These are phyloP conservation scores for Platysteira castanea DNA, from an alignment of 2,113 vertebrate genomes.

Conservation along the genomic window DNA sequence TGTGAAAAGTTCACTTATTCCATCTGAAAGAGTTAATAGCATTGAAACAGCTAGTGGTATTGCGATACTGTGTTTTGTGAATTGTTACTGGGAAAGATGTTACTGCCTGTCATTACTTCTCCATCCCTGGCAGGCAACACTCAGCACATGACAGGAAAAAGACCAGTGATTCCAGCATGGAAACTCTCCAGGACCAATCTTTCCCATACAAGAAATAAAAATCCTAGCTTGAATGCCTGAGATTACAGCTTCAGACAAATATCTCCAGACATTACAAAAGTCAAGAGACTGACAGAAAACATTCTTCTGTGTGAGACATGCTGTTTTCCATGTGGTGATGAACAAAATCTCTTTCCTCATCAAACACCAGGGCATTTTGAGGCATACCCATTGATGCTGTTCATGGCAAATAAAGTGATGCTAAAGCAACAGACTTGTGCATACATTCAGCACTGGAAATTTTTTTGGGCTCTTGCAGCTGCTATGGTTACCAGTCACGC, in stretches of 20 bases:
- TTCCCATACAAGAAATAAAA: constrained; percentile 5
- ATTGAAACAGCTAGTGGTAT: not conserved
- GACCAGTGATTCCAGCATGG: not conserved
- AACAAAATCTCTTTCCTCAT: not conserved
- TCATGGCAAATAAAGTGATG: not conserved
- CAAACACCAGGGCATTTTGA: not conserved
- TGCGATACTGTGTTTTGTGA: not conserved
- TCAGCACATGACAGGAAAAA: constrained; percentile 39
- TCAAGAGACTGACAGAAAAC: not conserved
- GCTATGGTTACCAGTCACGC: constrained; percentile 68
- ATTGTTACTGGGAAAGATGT: not conserved
- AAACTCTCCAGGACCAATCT: constrained; percentile 30
- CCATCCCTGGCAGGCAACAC: not conserved
- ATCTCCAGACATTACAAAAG: not conserved
- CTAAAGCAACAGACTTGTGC: constrained; percentile 15
- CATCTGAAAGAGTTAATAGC: not conserved
- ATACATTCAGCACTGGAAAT: not conserved
- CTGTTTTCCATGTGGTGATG: not conserved
- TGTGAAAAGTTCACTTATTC: not conserved
- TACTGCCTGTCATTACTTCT: constrained; percentile 4
- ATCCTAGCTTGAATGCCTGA: not conserved
- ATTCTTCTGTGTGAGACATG: not conserved
- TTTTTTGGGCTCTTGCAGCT: constrained; percentile 41
- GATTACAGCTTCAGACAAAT: constrained; percentile 24
- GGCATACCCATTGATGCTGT: not conserved